Evolutionary conservation across 2,888 invertebrate species (phyloP).

Genomic region (Oxycera nigricornis): DNA sequence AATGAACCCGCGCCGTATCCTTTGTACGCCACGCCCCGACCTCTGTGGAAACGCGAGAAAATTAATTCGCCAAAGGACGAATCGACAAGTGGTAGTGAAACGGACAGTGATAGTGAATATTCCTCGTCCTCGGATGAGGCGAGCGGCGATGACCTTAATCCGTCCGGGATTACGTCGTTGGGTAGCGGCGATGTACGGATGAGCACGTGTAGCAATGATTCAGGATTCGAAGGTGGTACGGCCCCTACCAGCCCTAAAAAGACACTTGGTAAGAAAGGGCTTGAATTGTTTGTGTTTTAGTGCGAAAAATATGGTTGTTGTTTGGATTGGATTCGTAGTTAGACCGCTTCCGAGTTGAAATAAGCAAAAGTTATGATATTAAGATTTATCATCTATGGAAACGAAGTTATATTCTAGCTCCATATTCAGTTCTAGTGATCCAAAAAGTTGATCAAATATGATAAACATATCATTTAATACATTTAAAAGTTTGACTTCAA

Average conservation of each 20-base stretch:
- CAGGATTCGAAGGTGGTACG: constrained; percentile 78
- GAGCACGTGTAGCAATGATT: constrained; percentile 82
- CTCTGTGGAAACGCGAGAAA: constrained; percentile 66
- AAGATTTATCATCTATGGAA: too few species aligned
- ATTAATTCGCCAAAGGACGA: constrained; percentile 62
- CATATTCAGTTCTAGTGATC: too few species aligned
- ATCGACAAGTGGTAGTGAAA: constrained; percentile 63
- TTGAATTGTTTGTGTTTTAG: not conserved
- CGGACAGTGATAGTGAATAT: constrained; percentile 55
- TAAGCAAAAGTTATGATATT: not conserved
- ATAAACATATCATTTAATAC: too few species aligned
- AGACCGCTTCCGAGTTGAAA: not conserved
- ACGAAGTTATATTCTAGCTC: too few species aligned
- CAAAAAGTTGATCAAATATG: too few species aligned
- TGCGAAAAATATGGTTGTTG: not conserved
- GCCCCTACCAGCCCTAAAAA: constrained; percentile 72
- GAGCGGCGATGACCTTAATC: constrained; percentile 47
- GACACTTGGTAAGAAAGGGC: constrained; percentile 63
- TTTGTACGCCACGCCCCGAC: constrained; percentile 69
- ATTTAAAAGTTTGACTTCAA: too few species aligned
- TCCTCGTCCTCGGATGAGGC: constrained; percentile 41
- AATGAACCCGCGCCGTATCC: constrained; percentile 66
- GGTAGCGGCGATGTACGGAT: constrained; percentile 62
- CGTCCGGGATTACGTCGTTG: constrained; percentile 54
- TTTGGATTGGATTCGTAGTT: not conserved